Percentiles rank a stretch among this genome's conserved stretches.
phyloP scores from a whole-genome alignment of 2,113 vertebrate species.

The Neodon shergylaensis region DNA sequence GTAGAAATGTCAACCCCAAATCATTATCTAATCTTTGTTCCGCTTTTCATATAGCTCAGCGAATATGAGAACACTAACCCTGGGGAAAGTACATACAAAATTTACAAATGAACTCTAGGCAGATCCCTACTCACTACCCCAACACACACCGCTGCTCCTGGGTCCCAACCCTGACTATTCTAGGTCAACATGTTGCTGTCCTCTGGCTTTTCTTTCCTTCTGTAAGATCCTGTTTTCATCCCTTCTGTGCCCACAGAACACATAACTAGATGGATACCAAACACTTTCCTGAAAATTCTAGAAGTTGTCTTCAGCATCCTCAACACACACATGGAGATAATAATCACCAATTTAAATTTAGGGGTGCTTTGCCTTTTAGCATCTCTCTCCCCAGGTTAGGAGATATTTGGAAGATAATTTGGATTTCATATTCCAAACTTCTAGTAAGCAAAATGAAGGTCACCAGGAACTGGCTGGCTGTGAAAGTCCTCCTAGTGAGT shows the following conservation, averaged over 20 bases:
- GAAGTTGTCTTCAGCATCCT: background rate
- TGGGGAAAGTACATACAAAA: background rate
- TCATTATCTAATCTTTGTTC: background rate
- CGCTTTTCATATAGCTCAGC: slow-evolving; percentile 20
- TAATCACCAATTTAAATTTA: background rate
- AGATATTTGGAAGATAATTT: background rate
- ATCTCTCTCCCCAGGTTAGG: background rate
- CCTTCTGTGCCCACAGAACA: background rate
- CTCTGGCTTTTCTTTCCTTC: background rate
- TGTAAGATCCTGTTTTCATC: background rate
- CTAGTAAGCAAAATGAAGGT: background rate
- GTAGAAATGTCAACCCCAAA: background rate
- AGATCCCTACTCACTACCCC: no score
- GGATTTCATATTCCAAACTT: slow-evolving; percentile 5
- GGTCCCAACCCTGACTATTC: background rate
- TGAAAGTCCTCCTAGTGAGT: background rate
- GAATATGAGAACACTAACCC: background rate
- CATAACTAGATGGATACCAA: background rate
- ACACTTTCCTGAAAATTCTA: background rate
- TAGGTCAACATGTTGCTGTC: background rate
- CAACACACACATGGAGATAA: background rate
- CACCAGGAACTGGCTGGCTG: background rate
- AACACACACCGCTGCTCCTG: background rate
- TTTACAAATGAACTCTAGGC: background rate
- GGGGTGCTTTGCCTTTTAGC: background rate